Base-by-base conservation (phyloP, 2,797 vertebrate genomes). In the Spinus pinus region DNA sequence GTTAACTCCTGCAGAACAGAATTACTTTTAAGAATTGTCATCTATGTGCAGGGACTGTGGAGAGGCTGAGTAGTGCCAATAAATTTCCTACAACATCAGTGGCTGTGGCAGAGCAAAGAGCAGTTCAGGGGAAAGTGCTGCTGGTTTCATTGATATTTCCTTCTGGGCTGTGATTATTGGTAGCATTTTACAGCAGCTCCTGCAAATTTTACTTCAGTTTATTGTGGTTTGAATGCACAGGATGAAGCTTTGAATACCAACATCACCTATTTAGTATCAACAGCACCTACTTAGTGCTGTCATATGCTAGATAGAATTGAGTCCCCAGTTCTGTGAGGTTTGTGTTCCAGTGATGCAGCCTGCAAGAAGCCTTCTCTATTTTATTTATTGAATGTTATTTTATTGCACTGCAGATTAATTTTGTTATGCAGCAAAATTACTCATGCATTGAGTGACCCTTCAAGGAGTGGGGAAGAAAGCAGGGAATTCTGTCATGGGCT, bases 401-500 rank as follows among this genome's bases (percentile, higher is more conserved):
- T 61, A 33, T 89, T 93, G 83, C 47, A 37, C n/a, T 72, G 82
- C 31, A 11, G 75, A 69, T 78, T 72, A 72, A 41, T 88, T 86
- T 78, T 86, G 53, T 78, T 90, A 74, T 1, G 5, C 51, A 72
- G 85, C 57, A 81, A 61, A 93, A 88, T 60, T 70, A 46, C 35
- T 69, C 14, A 3, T 75, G 73, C 69, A 69, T 95, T 93, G 78
- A 93, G 72, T 75, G 69, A 75, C 50, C 65, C 69, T 93, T 79
- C 25, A 72, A 86, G 53, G 71, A 61, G 25, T 15, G 42, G 14
- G 62, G 13, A 7, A 12, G 13, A 72, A 88, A 74, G 33, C 58
- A 86, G 54, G 47, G 77, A 74, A 30, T 93, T 93, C 75, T 96
- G 86, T 91, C 86, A 58, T 7, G 37, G 56, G 8, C 75, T 93